Conservation (phyloP, 2,797 vertebrate species). For the Schizopygopsis malacanthus region DNA sequence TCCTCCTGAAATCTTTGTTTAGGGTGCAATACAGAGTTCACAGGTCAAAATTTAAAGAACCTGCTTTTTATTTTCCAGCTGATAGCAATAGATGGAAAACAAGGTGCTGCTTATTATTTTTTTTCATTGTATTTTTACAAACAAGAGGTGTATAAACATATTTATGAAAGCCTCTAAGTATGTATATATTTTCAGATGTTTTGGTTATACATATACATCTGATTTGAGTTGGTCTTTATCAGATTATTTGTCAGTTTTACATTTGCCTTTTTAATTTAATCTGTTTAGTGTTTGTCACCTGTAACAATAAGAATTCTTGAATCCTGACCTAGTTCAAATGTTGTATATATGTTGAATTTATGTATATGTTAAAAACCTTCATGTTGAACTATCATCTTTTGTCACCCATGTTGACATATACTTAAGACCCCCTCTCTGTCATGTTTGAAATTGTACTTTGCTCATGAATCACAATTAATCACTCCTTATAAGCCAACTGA, state of each 20-base stretch:
- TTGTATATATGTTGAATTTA: conserved; percentile 14
- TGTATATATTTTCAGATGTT: conserved; percentile 48
- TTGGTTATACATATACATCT: conserved; percentile 56
- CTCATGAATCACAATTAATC: not conserved
- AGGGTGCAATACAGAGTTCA: conserved; percentile 51
- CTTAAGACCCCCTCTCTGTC: not conserved
- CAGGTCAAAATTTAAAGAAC: conserved; percentile 43
- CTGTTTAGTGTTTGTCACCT: conserved; percentile 31
- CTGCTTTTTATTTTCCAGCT: conserved; percentile 36
- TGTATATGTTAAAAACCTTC: conserved; percentile 11
- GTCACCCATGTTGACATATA: not conserved
- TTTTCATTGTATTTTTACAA: conserved; percentile 52
- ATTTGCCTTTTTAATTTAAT: conserved; percentile 43
- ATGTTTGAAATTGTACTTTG: conserved; percentile 10
- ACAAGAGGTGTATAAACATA: conserved; percentile 31
- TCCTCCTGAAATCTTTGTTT: conserved; percentile 27
- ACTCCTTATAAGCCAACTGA: not conserved
- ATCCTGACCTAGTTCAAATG: not conserved
- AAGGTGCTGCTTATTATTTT: conserved; percentile 54
- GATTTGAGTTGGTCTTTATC: conserved; percentile 19
- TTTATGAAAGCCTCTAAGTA: conserved; percentile 17
- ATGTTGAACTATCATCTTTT: conserved; percentile 20
- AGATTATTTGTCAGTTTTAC: conserved; percentile 6
- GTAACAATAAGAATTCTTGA: conserved; percentile 7
- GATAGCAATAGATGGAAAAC: conserved; percentile 39